Percentiles rank a stretch among this genome's conserved stretches.
Evolutionary conservation across 2,113 vertebrate genomes (phyloP).

Genomic region (Hymenochirus boettgeri): DNA sequence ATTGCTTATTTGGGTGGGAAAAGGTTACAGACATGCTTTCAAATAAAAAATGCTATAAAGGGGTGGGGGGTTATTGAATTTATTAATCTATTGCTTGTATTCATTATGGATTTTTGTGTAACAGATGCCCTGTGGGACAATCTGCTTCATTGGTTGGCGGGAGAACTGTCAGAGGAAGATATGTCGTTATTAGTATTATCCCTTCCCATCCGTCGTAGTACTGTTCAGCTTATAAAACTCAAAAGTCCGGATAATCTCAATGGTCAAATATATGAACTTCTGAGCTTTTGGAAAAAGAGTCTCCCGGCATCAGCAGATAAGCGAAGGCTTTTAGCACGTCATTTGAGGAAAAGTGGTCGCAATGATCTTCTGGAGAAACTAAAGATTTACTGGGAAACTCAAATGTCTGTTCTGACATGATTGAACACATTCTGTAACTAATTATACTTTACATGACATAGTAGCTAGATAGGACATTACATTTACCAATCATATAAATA

Average conservation of each 20-base stretch:
- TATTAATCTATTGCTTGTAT: too few species aligned
- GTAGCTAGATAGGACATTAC: too few species aligned
- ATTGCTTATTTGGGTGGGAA: too few species aligned
- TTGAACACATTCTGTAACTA: too few species aligned
- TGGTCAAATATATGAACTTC: slow-evolving; percentile 70
- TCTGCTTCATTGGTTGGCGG: slow-evolving; percentile 62
- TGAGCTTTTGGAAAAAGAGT: slow-evolving; percentile 75
- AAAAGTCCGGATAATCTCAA: slow-evolving; percentile 63
- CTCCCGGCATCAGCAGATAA: slow-evolving; percentile 67
- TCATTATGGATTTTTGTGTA: slow-evolving; percentile 20
- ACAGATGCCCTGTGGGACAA: slow-evolving; percentile 64
- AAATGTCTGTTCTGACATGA: slow-evolving; percentile 40
- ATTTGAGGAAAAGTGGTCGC: slow-evolving; percentile 71
- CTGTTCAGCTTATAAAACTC: slow-evolving; percentile 71
- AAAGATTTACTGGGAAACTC: slow-evolving; percentile 55
- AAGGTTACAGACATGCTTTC: too few species aligned
- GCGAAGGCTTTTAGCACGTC: slow-evolving; percentile 62
- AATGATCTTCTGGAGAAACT: slow-evolving; percentile 69
- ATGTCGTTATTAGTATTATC: slow-evolving; percentile 48
- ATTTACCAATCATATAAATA: too few species aligned
- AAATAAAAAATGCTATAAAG: too few species aligned
- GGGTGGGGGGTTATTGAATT: too few species aligned
- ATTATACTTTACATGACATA: too few species aligned
- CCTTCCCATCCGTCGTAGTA: slow-evolving; percentile 66
- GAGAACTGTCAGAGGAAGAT: slow-evolving; percentile 63